Conservation (phyloP, 2,888 invertebrate species). For the Celastrina argiolus region DNA sequence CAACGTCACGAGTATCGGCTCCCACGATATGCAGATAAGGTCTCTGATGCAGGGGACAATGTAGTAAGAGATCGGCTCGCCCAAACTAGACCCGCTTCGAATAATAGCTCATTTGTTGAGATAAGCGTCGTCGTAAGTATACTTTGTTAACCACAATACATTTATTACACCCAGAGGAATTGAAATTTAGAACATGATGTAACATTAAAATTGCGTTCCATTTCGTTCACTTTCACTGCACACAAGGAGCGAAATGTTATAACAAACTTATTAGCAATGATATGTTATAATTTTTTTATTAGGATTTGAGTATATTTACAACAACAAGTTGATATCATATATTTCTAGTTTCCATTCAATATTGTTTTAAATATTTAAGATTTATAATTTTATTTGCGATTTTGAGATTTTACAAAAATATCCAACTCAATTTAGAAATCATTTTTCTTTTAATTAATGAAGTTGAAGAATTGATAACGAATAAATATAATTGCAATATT, state of each 20-base stretch:
- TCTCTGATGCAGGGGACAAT: conserved; percentile 73
- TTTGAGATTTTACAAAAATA: too few species aligned
- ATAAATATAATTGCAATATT: too few species aligned
- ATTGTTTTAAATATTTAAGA: too few species aligned
- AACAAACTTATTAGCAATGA: too few species aligned
- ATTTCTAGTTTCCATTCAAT: too few species aligned
- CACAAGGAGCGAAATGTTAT: background rate
- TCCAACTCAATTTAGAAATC: too few species aligned
- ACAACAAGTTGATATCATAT: too few species aligned
- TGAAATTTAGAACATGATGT: conserved; percentile 16
- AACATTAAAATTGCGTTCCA: background rate
- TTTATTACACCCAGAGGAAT: conserved; percentile 25
- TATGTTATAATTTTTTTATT: too few species aligned
- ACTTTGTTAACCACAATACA: conserved; percentile 28
- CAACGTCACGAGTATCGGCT: conserved; percentile 48
- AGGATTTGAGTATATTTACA: too few species aligned
- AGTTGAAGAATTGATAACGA: too few species aligned
- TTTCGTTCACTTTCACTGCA: background rate
- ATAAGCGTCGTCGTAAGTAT: conserved; percentile 56
- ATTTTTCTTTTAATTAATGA: too few species aligned
- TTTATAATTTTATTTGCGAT: too few species aligned
- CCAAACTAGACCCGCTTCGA: conserved; percentile 46
- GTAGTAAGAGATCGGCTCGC: conserved; percentile 63
- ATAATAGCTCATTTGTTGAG: conserved; percentile 70
- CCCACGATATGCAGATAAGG: conserved; percentile 72